These are phyloP conservation scores for Tribolium castaneum DNA, from an alignment of 1,140 invertebrate species.

Conservation along the genomic window DNA sequence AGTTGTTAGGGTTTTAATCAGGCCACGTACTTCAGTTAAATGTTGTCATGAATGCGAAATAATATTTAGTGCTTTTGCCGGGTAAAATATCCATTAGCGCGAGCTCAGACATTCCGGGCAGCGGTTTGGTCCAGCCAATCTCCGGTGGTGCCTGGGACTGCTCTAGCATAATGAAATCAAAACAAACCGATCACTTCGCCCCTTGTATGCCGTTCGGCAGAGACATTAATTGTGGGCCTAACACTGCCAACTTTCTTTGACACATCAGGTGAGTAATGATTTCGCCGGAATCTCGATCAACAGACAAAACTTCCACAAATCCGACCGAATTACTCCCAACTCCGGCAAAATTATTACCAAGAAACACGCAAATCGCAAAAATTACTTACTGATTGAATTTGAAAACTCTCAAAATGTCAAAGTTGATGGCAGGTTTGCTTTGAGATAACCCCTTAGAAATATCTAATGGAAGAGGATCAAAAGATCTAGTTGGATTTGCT, in stretches of 20 bases:
- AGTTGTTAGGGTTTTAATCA: conserved; percentile 31
- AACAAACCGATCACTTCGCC: conserved; percentile 43
- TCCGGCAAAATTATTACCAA: not conserved
- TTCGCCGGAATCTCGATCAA: conserved; percentile 8
- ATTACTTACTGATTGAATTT: not conserved
- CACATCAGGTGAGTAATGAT: conserved; percentile 45
- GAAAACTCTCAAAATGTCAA: not conserved
- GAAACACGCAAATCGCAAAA: too few relatives aligned
- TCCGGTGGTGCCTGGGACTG: conserved; percentile 39
- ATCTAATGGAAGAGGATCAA: not conserved
- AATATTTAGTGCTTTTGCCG: conserved; percentile 41
- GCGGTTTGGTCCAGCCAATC: conserved; percentile 39
- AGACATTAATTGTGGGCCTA: conserved; percentile 45
- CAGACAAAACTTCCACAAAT: conserved; percentile 15
- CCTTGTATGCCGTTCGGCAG: conserved; percentile 37
- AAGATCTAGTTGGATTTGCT: not conserved
- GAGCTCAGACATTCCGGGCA: conserved; percentile 33
- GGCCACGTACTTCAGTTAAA: conserved; percentile 38
- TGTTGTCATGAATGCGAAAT: conserved; percentile 42
- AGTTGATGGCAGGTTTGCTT: not conserved
- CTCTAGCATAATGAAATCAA: conserved; percentile 48
- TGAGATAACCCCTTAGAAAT: not conserved
- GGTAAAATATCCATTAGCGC: conserved; percentile 42
- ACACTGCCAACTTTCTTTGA: conserved; percentile 44
- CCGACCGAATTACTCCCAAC: not conserved